phyloP scores from a whole-genome alignment of 2,113 vertebrate species.

The Desmodus rotundus region DNA sequence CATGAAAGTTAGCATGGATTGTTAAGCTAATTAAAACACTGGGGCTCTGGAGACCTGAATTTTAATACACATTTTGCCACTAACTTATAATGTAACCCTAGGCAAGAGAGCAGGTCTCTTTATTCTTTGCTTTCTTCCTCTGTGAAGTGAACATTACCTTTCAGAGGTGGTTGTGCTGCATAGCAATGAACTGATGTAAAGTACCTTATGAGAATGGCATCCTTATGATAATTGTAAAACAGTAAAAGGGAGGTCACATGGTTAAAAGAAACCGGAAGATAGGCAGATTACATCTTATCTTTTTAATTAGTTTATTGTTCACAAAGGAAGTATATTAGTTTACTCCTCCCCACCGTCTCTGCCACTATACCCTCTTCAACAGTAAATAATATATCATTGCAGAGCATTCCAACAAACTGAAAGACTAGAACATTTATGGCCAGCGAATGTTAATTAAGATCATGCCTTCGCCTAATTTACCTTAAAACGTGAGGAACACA shows the following conservation, averaged over 20 bases:
- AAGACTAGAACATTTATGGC: constrained; percentile 40
- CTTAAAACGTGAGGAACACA: constrained; percentile 75
- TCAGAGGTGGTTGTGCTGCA: constrained; percentile 33
- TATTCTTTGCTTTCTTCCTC: constrained; percentile 67
- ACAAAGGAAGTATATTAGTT: neutral
- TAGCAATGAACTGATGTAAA: constrained; percentile 58
- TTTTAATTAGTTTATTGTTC: neutral
- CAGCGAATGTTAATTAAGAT: constrained; percentile 73
- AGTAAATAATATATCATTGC: neutral
- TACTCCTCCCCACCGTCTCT: neutral
- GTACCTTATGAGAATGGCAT: neutral
- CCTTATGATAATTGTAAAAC: neutral
- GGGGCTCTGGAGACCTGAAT: constrained; percentile 67
- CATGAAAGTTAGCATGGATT: constrained; percentile 70
- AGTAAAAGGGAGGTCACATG: neutral
- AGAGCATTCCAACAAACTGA: neutral
- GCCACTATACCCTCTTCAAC: neutral
- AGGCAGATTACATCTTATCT: neutral
- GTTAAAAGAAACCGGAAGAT: neutral
- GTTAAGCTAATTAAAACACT: constrained; percentile 76
- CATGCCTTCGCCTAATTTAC: constrained; percentile 71
- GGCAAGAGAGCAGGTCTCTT: constrained; percentile 68
- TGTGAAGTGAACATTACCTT: constrained; percentile 53
- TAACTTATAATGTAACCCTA: constrained; percentile 72
- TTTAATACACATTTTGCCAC: constrained; percentile 73